These are phyloP conservation scores for Prenolepis imparis DNA, from an alignment of 2,888 invertebrate genomes.

Conservation along the genomic window DNA sequence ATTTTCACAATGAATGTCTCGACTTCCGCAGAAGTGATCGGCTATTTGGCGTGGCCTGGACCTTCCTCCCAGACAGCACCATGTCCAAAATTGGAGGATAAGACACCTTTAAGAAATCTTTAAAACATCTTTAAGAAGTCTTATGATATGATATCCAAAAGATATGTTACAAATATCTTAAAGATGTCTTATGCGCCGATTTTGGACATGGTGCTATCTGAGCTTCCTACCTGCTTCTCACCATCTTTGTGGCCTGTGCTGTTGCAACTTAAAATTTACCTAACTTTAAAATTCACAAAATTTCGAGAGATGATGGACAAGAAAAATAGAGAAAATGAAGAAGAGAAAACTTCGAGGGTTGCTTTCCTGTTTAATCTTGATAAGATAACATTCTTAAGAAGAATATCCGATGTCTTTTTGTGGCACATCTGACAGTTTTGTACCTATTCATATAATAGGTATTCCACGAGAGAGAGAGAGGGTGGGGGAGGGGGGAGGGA, in stretches of 20 bases:
- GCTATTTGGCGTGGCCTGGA: conserved; percentile 28
- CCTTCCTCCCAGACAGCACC: too few relatives aligned
- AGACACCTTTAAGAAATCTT: too few relatives aligned
- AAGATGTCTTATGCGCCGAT: too few relatives aligned
- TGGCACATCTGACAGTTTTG: conserved; percentile 74
- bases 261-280: conserved; percentile 24
- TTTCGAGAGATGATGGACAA: conserved; percentile 62
- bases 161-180: too few relatives aligned
- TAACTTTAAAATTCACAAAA: conserved; percentile 74
- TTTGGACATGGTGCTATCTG: too few relatives aligned
- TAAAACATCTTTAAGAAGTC: too few relatives aligned
- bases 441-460: conserved; percentile 74
- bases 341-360: conserved; percentile 63
- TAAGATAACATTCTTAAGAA: conserved; percentile 77
- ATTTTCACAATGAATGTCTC: conserved; percentile 69
- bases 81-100: too few relatives aligned
- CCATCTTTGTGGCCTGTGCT: conserved; percentile 5
- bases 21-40: conserved; percentile 57
- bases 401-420: conserved; percentile 72
- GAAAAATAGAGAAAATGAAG: conserved; percentile 39
- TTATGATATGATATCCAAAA: too few relatives aligned
- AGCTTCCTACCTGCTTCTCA: neutral
- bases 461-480: conserved; percentile 41
- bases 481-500: neutral
- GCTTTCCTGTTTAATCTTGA: conserved; percentile 73